These are phyloP conservation scores for Drosophila sechellia DNA, from an alignment of 1,140 invertebrate species.

Conservation along the genomic window DNA sequence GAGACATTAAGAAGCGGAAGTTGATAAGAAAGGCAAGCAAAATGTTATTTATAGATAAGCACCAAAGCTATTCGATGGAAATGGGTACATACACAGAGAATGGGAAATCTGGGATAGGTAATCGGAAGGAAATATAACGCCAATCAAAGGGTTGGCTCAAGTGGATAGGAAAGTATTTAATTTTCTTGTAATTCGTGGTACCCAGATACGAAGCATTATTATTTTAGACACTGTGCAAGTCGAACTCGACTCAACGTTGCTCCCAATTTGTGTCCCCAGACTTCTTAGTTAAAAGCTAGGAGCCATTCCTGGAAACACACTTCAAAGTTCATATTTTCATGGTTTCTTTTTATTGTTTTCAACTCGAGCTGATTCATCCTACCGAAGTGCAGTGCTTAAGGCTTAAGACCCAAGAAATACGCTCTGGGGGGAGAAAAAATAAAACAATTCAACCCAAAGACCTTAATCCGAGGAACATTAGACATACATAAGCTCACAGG, in stretches of 20 bases:
- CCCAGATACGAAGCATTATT: neutral
- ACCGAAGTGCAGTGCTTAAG: slow-evolving; percentile 14
- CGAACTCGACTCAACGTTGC: no score
- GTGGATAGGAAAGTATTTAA: slow-evolving; percentile 10
- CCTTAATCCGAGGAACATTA: slow-evolving; percentile 43
- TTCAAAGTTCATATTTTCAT: slow-evolving; percentile 14
- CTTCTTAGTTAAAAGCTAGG: neutral
- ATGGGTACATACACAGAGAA: slow-evolving; percentile 1
- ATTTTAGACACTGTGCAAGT: neutral
- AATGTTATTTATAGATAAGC: slow-evolving; percentile 45
- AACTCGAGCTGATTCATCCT: slow-evolving; percentile 14
- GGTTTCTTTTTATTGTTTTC: slow-evolving; percentile 5
- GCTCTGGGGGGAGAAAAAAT: neutral
- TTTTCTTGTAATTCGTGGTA: slow-evolving; percentile 7
- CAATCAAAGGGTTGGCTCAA: slow-evolving; percentile 23
- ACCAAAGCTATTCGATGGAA: slow-evolving; percentile 11
- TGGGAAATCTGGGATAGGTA: slow-evolving; percentile 21
- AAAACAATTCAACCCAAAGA: slow-evolving; percentile 15
- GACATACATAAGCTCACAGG: slow-evolving; percentile 28
- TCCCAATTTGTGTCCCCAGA: neutral
- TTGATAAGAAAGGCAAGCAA: slow-evolving; percentile 51
- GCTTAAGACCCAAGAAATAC: slow-evolving; percentile 4
- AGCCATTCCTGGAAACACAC: neutral
- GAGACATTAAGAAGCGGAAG: slow-evolving; percentile 43
- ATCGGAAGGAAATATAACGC: slow-evolving; percentile 7